A percentile compares a stretch with the other conserved stretches of the same genome.
Conservation (phyloP, 92 coral and sea anemone genomes). For the Parazoanthus darwini region DNA sequence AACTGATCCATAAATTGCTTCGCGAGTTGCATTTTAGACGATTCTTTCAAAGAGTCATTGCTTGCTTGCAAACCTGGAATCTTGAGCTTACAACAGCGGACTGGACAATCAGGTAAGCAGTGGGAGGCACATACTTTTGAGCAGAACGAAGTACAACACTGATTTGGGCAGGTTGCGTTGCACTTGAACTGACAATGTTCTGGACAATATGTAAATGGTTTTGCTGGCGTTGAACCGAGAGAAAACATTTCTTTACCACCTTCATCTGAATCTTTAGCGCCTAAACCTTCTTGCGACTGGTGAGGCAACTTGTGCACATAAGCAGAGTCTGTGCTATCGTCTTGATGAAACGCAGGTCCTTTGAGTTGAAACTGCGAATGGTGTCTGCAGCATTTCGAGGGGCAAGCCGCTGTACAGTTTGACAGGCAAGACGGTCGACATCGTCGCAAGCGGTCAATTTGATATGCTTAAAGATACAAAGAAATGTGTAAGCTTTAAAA, state of each 20-base stretch:
- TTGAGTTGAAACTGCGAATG: constrained; percentile 42
- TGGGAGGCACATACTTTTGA: constrained; percentile 37
- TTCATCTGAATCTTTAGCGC: neutral
- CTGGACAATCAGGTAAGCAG: constrained; percentile 26
- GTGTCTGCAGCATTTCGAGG: constrained; percentile 57
- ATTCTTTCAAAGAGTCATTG: constrained; percentile 11
- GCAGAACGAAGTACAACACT: constrained; percentile 56
- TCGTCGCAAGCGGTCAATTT: constrained; percentile 56
- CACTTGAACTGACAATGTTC: constrained; percentile 58
- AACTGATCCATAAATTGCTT: constrained; percentile 66
- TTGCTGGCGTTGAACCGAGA: constrained; percentile 15
- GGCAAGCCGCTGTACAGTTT: constrained; percentile 55
- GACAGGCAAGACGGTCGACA: constrained; percentile 62
- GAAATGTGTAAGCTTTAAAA: neutral
- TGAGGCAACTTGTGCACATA: neutral
- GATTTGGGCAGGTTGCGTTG: constrained; percentile 64
- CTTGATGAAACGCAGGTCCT: constrained; percentile 8
- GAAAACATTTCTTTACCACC: constrained; percentile 25
- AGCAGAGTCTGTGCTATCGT: neutral
- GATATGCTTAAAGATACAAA: constrained; percentile 57
- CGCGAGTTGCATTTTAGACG: constrained; percentile 44
- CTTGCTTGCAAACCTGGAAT: constrained; percentile 17
- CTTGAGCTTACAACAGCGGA: constrained; percentile 34
- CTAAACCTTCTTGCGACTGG: neutral
- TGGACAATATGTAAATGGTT: constrained; percentile 35